Evolutionary conservation across 1,140 invertebrate species (phyloP).

Genomic region (Drosophila setifemur): DNA sequence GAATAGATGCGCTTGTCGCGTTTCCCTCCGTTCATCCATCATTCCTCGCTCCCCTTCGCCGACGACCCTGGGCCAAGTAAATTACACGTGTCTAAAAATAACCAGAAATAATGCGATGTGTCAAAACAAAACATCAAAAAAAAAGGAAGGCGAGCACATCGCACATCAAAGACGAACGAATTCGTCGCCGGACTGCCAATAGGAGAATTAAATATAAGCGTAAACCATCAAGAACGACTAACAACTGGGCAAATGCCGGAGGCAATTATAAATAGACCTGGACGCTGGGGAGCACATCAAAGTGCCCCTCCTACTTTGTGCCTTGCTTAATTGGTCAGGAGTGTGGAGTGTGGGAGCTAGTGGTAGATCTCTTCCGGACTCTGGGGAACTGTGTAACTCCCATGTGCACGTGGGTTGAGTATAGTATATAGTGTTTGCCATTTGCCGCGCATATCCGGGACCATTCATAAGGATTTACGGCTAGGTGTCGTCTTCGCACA

Average conservation of each 20-base stretch:
- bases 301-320: conserved; percentile 4
- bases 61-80: conserved; percentile 48
- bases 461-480: conserved; percentile 70
- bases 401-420: conserved; percentile 1
- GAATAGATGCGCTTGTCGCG: conserved; percentile 10
- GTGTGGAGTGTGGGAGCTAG: conserved; percentile 9
- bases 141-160: conserved; percentile 5
- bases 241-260: conserved; percentile 57
- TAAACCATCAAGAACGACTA: conserved; percentile 69
- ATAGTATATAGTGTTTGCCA: background rate
- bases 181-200: conserved; percentile 64
- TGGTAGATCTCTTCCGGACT: conserved; percentile 9
- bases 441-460: conserved; percentile 4
- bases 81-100: conserved; percentile 67
- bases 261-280: conserved; percentile 65
- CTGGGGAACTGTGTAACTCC: background rate
- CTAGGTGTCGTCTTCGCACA: conserved; percentile 41
- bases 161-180: conserved; percentile 61
- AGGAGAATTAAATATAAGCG: conserved; percentile 69
- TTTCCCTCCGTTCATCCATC: background rate
- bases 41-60: background rate
- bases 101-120: conserved; percentile 72
- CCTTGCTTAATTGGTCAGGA: conserved; percentile 31
- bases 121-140: conserved; percentile 79
- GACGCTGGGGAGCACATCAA: conserved; percentile 18